Base-by-base conservation (phyloP, 37 sponge, comb jelly and placozoan genomes). In the Theonella swinhoei region DNA sequence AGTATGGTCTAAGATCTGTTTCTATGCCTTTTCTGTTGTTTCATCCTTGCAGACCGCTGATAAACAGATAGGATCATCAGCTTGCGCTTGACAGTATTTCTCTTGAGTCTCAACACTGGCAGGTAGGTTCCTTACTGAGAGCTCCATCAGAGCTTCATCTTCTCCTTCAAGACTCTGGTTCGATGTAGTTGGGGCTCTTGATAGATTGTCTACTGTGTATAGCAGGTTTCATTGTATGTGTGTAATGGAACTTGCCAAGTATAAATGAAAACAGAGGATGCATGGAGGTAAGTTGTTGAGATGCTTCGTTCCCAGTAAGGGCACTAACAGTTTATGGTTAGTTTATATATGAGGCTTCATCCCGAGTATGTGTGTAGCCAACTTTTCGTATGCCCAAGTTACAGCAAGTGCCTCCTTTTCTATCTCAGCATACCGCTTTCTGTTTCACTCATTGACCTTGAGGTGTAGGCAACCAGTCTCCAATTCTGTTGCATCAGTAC, bases 341-440 rank as follows among this genome's bases (percentile, higher is more conserved):
- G 77, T 70, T 39, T 81, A 22, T 1, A 81, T 5, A 28, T 9
- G 7, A 40, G 70, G 39, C 40, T 63, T 14, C 25, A 7, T 64
- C 20, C 64, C 67, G 8, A 82, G n/a, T 24, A 72, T 7, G 58
- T 64, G 72, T 11, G 7, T 23, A 4, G 34, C 19, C 22, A 60
- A 37, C 72, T 66, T 75, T 29, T 85, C 85, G n/a, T n/a, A n/a
- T n/a, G n/a, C n/a, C n/a, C n/a, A n/a, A n/a, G n/a, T n/a, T n/a
- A n/a, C n/a, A n/a, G n/a, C n/a, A n/a, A n/a, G n/a, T n/a, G n/a
- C n/a, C n/a, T n/a, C n/a, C 63, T 88, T 88, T 60, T 88, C 88
- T 0, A 88, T 76, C 78, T 81, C 83, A 9, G 88, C 71, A 59
- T 82, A 88, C 14, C 78, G 43, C 62, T 47, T 59, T 88, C 82